Base-by-base conservation (phyloP, 2,113 vertebrate genomes). In the Ptilonorhynchus violaceus region DNA sequence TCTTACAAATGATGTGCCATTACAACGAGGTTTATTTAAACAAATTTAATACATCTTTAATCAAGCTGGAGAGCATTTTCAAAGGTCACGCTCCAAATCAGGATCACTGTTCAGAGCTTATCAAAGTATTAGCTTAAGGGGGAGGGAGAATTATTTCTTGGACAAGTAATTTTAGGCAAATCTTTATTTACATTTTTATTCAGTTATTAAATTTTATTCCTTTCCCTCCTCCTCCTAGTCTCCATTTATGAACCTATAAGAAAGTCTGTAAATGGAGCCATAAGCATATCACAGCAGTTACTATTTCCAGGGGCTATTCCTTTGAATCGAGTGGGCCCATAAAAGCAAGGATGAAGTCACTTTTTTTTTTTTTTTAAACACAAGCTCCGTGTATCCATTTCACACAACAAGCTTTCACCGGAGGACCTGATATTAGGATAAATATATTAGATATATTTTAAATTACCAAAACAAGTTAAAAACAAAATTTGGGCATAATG, bases 11-110 rank as follows among this genome's bases (percentile, higher is more conserved):
- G 99, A 99, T 99, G 99, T 99, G 98, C 99, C 99, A 99, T 99
- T 99, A 99, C 99, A 99, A 99, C 98, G 98, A 99, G 99, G 99
- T 99, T 99, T 99, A 99, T 99, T 99, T 99, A 99, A 99, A 99
- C 99, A 99, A 99, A 99, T 99, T 99, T 99, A 99, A 99, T 99
- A 99, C 98, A 99, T 99, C 99, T 99, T 99, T 99, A 99, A 99
- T 99, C 99, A 99, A 99, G 98, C 98, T 98, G 97, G 98, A 99
- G 98, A 99, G 99, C 98, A 98, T 99, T 99, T 99, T 99, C 98
- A 99, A 99, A 99, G 99, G 99, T 99, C 99, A 99, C 98, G 98
- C 98, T 98, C 98, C 99, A 99, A 99, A 99, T 99, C 99, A 99
- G 98, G 98, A 98, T 98, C 98, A 98, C 98, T 98, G 98, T 98